Percentiles rank a stretch among this genome's conserved stretches.
These are phyloP conservation scores for Pseudoips prasinana DNA, from an alignment of 2,888 invertebrate species.

Conservation along the genomic window DNA sequence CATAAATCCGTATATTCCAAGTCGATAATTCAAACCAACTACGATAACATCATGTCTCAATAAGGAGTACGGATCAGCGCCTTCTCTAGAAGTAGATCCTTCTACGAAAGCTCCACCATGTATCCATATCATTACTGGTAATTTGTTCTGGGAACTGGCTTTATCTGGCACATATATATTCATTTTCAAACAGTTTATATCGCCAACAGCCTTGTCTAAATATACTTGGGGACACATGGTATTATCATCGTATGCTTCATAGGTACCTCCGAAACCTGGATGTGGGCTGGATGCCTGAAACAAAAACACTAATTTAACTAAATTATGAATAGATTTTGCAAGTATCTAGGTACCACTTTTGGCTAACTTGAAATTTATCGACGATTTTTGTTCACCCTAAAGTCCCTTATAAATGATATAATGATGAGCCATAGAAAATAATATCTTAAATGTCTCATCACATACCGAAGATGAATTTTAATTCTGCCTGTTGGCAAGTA, in stretches of 20 bases:
- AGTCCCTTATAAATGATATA: too few species aligned
- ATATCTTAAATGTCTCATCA: too few species aligned
- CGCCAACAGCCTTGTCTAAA: conserved; percentile 32
- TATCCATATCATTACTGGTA: conserved; percentile 55
- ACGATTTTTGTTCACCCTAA: too few species aligned
- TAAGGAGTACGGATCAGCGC: conserved; percentile 48
- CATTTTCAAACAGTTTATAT: conserved; percentile 50
- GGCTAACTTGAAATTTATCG: too few species aligned
- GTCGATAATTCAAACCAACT: conserved; percentile 55
- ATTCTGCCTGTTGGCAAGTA: too few species aligned
- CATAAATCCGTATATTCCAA: conserved; percentile 61
- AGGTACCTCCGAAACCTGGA: conserved; percentile 40
- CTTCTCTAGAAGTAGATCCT: conserved; percentile 39
- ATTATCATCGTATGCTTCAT: conserved; percentile 52
- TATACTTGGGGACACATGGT: conserved; percentile 51
- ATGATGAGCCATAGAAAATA: too few species aligned
- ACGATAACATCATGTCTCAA: conserved; percentile 50
- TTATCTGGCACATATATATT: conserved; percentile 53
- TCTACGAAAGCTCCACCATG: conserved; percentile 47
- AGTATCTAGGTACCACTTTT: too few species aligned
- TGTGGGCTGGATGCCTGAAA: conserved; percentile 47
- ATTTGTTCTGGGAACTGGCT: conserved; percentile 36
- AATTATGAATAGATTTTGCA: too few species aligned
- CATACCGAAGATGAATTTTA: too few species aligned
- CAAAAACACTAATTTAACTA: too few species aligned